Conservation (phyloP, 2,888 invertebrate species). For the Nomada ruficornis region DNA sequence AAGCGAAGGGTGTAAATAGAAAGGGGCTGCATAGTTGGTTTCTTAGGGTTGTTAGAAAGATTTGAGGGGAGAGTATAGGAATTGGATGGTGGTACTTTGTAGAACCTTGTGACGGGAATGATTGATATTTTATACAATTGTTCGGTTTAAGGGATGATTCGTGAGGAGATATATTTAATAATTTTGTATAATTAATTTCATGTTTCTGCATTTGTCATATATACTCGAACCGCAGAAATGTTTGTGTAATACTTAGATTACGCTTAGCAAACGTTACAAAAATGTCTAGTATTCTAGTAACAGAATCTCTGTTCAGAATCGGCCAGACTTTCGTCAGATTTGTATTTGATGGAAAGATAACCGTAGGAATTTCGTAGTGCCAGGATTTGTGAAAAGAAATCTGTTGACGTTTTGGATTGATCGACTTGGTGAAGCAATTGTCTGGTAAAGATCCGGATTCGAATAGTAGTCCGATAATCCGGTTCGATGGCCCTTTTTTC, state of each 20-base stretch:
- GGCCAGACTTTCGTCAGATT: neutral
- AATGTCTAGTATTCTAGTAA: neutral
- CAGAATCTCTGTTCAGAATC: neutral
- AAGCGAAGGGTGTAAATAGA: too few species aligned
- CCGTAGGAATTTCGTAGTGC: neutral
- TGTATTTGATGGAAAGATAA: neutral
- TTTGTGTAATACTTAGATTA: neutral
- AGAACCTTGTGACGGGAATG: too few species aligned
- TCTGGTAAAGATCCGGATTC: constrained; percentile 32
- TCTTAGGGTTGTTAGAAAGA: too few species aligned
- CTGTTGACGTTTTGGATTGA: constrained; percentile 20
- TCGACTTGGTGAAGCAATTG: constrained; percentile 33
- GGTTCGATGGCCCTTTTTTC: constrained; percentile 10
- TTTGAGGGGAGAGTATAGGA: too few species aligned
- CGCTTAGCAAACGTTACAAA: neutral
- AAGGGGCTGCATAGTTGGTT: too few species aligned
- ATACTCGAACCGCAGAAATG: neutral
- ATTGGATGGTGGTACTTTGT: too few species aligned
- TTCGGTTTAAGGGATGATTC: too few species aligned
- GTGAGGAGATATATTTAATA: too few species aligned
- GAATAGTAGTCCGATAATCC: constrained; percentile 33
- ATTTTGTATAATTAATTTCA: too few species aligned
- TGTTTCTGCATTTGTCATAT: too few species aligned
- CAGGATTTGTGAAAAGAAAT: neutral
- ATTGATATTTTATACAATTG: too few species aligned